Evolutionary conservation across 2,888 invertebrate species (phyloP), one percentile per base, ranked within the genome.

Genomic region (Orthosia incerta): DNA sequence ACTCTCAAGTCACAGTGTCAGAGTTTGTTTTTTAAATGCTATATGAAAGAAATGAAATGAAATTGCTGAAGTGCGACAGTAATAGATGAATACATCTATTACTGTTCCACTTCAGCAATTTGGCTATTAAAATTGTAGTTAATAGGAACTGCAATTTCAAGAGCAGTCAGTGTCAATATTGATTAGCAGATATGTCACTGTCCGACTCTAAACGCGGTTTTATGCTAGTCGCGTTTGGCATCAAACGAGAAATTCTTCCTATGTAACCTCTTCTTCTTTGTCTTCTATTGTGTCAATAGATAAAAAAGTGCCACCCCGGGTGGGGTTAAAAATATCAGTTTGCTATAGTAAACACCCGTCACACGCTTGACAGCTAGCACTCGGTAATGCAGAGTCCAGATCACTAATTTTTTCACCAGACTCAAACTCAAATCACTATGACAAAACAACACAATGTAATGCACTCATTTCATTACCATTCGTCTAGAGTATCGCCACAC

Each of bases 401-500:
- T 48, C 15, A 48, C 48, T 48, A 48, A 48, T 48, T 15, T 2
- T 48, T 48, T 48, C 48, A 48, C 48, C 15, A 3, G 48, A 48
- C 48, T 48, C 48, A 48, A 48, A 4, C 15, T 15, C 48, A 48
- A 20, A 39, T 39, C 7, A 4, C 18, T 23, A 73, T 15, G 15
- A 7, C 61, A n/a, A 39, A 55, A 76, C 4, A 39, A 56, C 4
- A 39, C n/a, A 26, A 39, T 23, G 23, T 3, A 60, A 60, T 3
- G 13, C 48, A 48, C 11, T 26, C 11, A 50, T 53, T 74, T 0
- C 3, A 55, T 53, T n/a, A 2, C 23, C 16, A 57, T 51, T n/a
- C n/a, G n/a, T n/a, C 11, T 13, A 31, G 76, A 76, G 7, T 46
- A 51, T 2, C 9, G 51, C 31, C 57, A 39, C 51, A 75, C 48